Conservation (phyloP, 2,888 invertebrate genomes). For the Thereva nobilitata region DNA sequence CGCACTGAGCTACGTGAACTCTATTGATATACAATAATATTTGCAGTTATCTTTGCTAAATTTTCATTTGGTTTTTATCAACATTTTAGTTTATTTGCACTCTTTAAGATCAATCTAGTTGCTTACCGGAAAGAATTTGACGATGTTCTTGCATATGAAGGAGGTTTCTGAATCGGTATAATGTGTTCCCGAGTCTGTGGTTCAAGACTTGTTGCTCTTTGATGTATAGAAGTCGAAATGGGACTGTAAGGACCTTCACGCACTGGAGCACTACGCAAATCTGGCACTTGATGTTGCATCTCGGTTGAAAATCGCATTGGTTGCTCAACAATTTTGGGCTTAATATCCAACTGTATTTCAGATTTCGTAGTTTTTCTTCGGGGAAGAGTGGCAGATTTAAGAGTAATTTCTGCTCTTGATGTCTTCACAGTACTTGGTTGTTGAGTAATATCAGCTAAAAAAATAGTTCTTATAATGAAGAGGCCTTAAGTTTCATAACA, state of each 20-base stretch:
- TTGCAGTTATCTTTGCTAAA: no score
- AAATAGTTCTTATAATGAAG: neutral
- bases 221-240: constrained; percentile 49
- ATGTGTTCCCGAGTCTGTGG: constrained; percentile 67
- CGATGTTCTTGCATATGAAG: constrained; percentile 52
- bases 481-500: no score
- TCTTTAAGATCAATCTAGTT: neutral
- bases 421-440: constrained; percentile 58
- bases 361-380: constrained; percentile 68
- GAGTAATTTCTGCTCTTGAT: constrained; percentile 67
- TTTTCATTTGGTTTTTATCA: no score
- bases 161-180: constrained; percentile 67
- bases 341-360: constrained; percentile 66
- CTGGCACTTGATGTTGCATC: constrained; percentile 64
- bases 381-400: constrained; percentile 70
- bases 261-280: constrained; percentile 57
- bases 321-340: constrained; percentile 54
- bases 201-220: constrained; percentile 64
- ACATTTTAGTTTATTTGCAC: no score
- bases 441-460: constrained; percentile 27
- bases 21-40: no score
- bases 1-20: no score
- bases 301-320: constrained; percentile 64
- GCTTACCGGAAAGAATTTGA: constrained; percentile 47
- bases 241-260: constrained; percentile 56